Evolutionary conservation across 2,113 vertebrate species (phyloP).

Genomic region (Ophiodon elongatus): DNA sequence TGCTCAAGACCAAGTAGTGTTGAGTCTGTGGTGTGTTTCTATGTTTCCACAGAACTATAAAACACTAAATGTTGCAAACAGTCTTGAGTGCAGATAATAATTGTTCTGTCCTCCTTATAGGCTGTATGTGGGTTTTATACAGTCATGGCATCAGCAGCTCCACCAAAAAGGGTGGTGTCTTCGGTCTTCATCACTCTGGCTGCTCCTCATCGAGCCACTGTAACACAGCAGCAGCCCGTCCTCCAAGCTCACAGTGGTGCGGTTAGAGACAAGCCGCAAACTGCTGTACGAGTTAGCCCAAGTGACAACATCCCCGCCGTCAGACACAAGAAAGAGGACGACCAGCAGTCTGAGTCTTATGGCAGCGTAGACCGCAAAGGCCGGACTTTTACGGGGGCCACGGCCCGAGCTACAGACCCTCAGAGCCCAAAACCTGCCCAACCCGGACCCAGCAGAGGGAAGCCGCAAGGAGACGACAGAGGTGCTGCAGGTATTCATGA

Average conservation of each 20-base stretch:
- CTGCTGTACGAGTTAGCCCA: conserved; percentile 50
- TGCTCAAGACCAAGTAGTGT: not conserved
- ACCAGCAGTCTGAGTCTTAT: conserved; percentile 13
- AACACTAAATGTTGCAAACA: not conserved
- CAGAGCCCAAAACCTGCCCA: conserved; percentile 25
- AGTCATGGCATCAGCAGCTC: conserved; percentile 81
- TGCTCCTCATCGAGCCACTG: conserved; percentile 82
- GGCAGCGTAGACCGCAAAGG: conserved; percentile 20
- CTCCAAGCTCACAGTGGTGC: conserved; percentile 62
- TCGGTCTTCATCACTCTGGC: conserved; percentile 93
- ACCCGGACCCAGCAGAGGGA: conserved; percentile 21
- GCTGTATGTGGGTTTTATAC: conserved; percentile 26
- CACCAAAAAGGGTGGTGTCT: conserved; percentile 89
- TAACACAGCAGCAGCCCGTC: conserved; percentile 73
- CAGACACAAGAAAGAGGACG: conserved; percentile 47
- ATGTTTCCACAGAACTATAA: not conserved
- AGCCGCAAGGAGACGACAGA: conserved; percentile 22
- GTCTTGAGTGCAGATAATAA: conserved; percentile 1
- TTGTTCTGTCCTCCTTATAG: conserved; percentile 40
- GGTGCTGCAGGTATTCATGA: conserved; percentile 56
- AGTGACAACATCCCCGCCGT: conserved; percentile 35
- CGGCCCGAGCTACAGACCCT: conserved; percentile 17
- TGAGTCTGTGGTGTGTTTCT: not conserved
- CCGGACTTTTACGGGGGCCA: not conserved
- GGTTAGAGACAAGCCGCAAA: conserved; percentile 60